phyloP scores from a whole-genome alignment of 2,888 invertebrate genomes.

The Agapetus fuscipes region DNA sequence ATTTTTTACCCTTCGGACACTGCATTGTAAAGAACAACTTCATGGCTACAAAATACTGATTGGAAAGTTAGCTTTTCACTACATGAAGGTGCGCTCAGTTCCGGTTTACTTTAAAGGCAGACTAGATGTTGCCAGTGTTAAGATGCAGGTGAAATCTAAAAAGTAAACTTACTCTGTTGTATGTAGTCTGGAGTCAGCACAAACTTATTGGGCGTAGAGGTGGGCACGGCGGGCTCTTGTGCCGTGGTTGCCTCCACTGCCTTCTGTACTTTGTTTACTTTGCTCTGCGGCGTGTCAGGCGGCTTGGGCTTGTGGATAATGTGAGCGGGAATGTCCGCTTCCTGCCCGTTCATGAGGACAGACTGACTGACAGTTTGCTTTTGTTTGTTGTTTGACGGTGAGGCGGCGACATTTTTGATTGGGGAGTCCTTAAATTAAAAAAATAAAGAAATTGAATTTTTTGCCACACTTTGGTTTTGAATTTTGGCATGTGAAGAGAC shows the following conservation, averaged over 20 bases:
- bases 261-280: background rate
- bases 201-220: slow-evolving; percentile 47
- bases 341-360: slow-evolving; percentile 17
- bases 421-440: slow-evolving; percentile 7
- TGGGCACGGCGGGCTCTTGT: slow-evolving; percentile 1
- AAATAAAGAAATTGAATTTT: no score
- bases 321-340: slow-evolving; percentile 17
- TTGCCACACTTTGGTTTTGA: no score
- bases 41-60: no score
- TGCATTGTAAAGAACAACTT: no score
- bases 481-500: no score
- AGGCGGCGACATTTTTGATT: slow-evolving; percentile 2
- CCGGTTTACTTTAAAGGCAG: no score
- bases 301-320: slow-evolving; percentile 14
- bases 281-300: background rate
- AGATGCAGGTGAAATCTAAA: no score
- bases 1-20: no score
- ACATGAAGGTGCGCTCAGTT: no score
- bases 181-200: slow-evolving; percentile 87
- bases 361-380: background rate
- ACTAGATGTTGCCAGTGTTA: no score
- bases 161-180: slow-evolving; percentile 72
- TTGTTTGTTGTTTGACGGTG: slow-evolving; percentile 4
- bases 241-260: background rate
- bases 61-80: no score